These are phyloP conservation scores for Malurus alboscapulatus DNA, from an alignment of 2,113 vertebrate genomes.

Conservation along the genomic window DNA sequence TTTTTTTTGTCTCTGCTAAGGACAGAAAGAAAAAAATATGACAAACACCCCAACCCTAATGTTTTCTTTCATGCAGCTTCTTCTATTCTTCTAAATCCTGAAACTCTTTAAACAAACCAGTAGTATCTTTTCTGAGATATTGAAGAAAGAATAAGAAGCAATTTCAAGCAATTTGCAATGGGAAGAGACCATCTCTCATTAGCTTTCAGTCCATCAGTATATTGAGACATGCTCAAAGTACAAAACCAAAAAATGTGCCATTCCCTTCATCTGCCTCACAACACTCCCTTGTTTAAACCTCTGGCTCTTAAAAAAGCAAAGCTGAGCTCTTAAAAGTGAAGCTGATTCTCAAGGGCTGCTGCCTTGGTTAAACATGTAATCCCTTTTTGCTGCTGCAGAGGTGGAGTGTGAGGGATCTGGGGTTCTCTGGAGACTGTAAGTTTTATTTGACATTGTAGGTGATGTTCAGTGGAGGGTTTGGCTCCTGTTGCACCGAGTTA, in stretches of 20 bases:
- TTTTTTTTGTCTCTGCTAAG: not conserved
- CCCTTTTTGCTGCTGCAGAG: not conserved
- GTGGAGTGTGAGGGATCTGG: no score
- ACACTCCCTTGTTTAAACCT: not conserved
- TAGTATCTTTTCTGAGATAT: not conserved
- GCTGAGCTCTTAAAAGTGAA: not conserved
- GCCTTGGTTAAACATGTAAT: not conserved
- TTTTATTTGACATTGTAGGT: not conserved
- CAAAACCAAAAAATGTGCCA: not conserved
- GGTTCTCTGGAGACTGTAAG: not conserved
- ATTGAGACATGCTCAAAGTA: not conserved
- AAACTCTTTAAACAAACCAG: not conserved
- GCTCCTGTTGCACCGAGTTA: rapidly evolving
- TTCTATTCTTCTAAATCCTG: not conserved
- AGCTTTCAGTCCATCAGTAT: not conserved
- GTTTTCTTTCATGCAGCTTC: not conserved
- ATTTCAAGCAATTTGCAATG: not conserved
- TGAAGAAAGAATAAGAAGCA: not conserved
- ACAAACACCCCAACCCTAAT: rapidly evolving
- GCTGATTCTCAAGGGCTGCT: not conserved
- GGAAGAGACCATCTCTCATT: not conserved
- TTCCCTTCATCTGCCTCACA: not conserved
- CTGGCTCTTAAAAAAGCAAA: not conserved
- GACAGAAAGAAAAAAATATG: not conserved
- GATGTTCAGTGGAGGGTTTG: not conserved